Evolutionary conservation across 2,113 vertebrate genomes (phyloP).

Genomic region (Aptenodytes forsteri): DNA sequence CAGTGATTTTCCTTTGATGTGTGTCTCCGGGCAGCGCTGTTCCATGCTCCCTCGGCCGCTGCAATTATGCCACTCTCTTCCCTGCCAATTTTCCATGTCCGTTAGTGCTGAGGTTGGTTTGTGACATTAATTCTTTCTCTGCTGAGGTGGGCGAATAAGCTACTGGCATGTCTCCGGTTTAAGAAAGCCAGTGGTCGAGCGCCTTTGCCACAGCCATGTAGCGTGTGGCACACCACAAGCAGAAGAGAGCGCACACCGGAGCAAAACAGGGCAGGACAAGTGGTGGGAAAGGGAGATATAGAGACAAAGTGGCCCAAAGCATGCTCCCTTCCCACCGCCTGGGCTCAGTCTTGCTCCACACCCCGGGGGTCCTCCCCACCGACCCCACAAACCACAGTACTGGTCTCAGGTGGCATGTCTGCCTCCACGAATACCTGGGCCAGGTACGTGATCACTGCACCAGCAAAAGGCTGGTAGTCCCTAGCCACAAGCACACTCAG

Average conservation of each 20-base stretch:
- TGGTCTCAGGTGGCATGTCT: background rate
- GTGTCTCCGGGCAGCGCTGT: background rate
- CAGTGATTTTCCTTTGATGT: slow-evolving; percentile 11
- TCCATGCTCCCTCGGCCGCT: background rate
- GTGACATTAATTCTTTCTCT: background rate
- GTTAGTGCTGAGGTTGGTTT: background rate
- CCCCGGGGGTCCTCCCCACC: background rate
- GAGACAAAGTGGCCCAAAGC: background rate
- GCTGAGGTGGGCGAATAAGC: background rate
- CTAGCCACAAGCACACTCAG: too few species aligned
- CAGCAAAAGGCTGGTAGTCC: background rate
- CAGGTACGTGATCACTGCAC: background rate
- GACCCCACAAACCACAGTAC: background rate
- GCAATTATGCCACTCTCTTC: background rate
- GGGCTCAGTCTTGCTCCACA: background rate
- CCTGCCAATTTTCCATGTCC: slow-evolving; percentile 13
- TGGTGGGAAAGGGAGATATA: background rate
- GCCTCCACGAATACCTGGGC: background rate
- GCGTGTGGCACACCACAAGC: background rate
- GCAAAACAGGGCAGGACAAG: background rate
- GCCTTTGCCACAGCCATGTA: background rate
- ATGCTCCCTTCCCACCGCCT: background rate
- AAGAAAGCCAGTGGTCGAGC: background rate
- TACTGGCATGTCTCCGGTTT: background rate
- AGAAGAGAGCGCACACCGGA: rapidly evolving